Evolutionary conservation across 2,888 invertebrate species (phyloP).

Genomic region (Apotomis capreana): DNA sequence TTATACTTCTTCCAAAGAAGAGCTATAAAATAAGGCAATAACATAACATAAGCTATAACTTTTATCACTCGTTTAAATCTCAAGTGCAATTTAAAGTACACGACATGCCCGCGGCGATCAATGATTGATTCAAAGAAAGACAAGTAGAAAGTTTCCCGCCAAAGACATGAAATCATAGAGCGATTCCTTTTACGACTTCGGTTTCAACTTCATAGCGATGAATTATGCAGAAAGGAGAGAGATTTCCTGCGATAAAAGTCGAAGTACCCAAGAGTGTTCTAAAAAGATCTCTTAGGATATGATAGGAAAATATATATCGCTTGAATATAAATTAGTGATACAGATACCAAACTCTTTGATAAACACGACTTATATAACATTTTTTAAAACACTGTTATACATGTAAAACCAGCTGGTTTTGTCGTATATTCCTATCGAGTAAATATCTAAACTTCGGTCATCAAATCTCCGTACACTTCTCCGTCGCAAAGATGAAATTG

Average conservation of each 20-base stretch:
- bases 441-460: not conserved
- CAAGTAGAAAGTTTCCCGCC: slow-evolving; percentile 77
- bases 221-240: slow-evolving; percentile 82
- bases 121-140: slow-evolving; percentile 71
- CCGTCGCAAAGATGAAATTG: slow-evolving; percentile 9
- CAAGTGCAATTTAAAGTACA: slow-evolving; percentile 44
- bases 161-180: slow-evolving; percentile 82
- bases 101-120: slow-evolving; percentile 57
- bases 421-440: not conserved
- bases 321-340: slow-evolving; percentile 42
- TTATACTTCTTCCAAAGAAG: not conserved
- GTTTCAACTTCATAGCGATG: slow-evolving; percentile 83
- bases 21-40: slow-evolving; percentile 5
- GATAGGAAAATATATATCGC: slow-evolving; percentile 56
- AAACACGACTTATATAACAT: not conserved
- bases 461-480: not conserved
- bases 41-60: slow-evolving; percentile 4
- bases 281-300: slow-evolving; percentile 74
- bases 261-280: slow-evolving; percentile 79
- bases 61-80: slow-evolving; percentile 7
- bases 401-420: not conserved
- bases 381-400: no score
- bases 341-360: slow-evolving; percentile 8
- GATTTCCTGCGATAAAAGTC: slow-evolving; percentile 82
- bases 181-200: slow-evolving; percentile 83